Evolutionary conservation across 2,888 invertebrate genomes (phyloP).

Genomic region (Pollenia labialis): DNA sequence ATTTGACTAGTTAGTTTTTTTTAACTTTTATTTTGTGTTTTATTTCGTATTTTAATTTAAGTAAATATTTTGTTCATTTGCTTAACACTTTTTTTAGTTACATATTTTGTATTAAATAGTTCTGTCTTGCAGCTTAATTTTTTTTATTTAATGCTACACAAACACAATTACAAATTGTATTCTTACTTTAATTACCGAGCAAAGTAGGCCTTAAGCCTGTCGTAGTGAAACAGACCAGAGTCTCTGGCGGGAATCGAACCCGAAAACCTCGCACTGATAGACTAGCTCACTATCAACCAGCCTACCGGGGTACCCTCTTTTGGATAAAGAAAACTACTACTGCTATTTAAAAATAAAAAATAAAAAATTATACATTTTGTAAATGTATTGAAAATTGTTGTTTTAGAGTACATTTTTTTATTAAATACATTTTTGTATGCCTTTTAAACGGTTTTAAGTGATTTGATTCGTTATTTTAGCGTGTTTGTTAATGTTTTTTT

Average conservation of each 20-base stretch:
- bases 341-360: neutral
- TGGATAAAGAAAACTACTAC: too few relatives aligned
- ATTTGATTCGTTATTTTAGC: slow-evolving; percentile 39
- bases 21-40: slow-evolving; percentile 3
- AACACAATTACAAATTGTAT: neutral
- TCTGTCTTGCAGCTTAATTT: slow-evolving; percentile 2
- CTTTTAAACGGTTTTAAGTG: slow-evolving; percentile 23
- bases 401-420: slow-evolving; percentile 14
- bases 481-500: slow-evolving; percentile 15
- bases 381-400: neutral
- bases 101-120: slow-evolving; percentile 54
- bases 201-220: too few relatives aligned
- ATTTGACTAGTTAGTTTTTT: slow-evolving; percentile 61
- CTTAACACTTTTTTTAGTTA: slow-evolving; percentile 1
- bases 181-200: too few relatives aligned
- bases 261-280: too few relatives aligned
- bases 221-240: too few relatives aligned
- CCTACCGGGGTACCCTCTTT: too few relatives aligned
- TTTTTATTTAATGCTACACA: slow-evolving; percentile 24
- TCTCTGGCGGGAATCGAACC: too few relatives aligned
- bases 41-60: slow-evolving; percentile 19
- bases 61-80: neutral
- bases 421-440: slow-evolving; percentile 17
- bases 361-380: neutral
- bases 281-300: too few relatives aligned